phyloP scores from a whole-genome alignment of 2,888 invertebrate species.

The Dioctria rufipes region DNA sequence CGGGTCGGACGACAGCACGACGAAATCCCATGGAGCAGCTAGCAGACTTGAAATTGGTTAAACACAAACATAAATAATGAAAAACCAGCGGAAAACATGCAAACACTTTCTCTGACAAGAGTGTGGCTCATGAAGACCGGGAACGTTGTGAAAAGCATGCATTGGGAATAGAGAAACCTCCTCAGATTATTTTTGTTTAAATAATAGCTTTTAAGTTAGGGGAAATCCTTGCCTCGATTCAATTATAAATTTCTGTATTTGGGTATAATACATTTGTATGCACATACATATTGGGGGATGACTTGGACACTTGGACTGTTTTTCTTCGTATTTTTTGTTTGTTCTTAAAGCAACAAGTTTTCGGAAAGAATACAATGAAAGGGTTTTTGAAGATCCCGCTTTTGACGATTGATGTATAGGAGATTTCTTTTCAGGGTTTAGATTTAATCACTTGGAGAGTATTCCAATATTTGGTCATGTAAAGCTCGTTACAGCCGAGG shows the following conservation, averaged over 20 bases:
- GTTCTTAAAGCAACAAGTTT: too few species aligned
- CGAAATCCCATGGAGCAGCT: slow-evolving; percentile 1
- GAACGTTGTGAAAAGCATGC: background rate
- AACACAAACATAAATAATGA: slow-evolving; percentile 35
- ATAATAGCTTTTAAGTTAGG: background rate
- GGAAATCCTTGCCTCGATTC: background rate
- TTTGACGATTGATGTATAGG: too few species aligned
- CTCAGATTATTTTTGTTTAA: background rate
- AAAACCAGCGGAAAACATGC: slow-evolving; percentile 25
- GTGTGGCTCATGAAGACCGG: background rate
- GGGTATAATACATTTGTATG: too few species aligned
- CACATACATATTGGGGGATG: too few species aligned
- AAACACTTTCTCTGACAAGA: slow-evolving; percentile 7
- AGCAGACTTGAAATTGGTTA: slow-evolving; percentile 9
- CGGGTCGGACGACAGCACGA: background rate
- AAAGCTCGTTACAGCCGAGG: too few species aligned
- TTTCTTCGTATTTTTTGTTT: too few species aligned
- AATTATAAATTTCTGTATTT: background rate
- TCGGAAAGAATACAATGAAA: too few species aligned
- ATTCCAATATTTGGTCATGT: too few species aligned
- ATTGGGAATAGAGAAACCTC: background rate
- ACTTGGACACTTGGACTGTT: too few species aligned
- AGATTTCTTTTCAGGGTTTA: too few species aligned
- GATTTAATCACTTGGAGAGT: too few species aligned
- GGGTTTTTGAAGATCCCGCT: too few species aligned